Conservation (phyloP, 2,113 vertebrate genomes). For the Aphyosemion australe region DNA sequence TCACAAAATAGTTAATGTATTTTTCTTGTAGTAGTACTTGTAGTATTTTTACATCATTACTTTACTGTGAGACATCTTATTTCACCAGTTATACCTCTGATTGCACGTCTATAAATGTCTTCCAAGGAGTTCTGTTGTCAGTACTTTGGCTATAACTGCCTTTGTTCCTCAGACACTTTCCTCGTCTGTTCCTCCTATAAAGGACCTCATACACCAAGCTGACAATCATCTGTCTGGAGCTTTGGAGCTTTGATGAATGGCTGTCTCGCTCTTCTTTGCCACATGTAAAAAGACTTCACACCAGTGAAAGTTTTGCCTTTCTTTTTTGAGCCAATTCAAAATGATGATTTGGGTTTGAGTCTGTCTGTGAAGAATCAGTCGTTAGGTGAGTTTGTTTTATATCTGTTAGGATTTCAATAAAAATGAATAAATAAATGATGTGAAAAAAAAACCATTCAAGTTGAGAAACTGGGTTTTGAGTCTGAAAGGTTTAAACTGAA, state of each 20-base stretch:
- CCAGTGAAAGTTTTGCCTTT: too few species aligned
- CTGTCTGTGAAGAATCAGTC: not conserved
- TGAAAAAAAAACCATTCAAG: too few species aligned
- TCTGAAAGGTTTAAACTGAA: too few species aligned
- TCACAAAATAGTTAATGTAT: too few species aligned
- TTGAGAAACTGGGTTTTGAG: too few species aligned
- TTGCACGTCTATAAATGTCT: not conserved
- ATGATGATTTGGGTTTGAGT: not conserved
- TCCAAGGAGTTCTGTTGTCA: not conserved
- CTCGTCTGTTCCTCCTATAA: constrained; percentile 16
- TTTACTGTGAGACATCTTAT: too few species aligned
- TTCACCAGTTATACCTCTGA: too few species aligned
- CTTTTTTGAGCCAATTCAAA: not conserved
- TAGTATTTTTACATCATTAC: too few species aligned
- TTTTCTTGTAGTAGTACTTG: too few species aligned
- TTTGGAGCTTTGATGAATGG: not conserved
- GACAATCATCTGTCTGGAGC: constrained; percentile 1
- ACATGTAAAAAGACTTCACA: not conserved
- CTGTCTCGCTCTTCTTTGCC: not conserved
- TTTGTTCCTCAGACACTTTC: constrained; percentile 11
- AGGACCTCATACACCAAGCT: not conserved
- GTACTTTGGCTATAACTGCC: constrained; percentile 3
- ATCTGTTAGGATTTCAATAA: too few species aligned
- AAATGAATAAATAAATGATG: too few species aligned
- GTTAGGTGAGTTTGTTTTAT: too few species aligned